Evolutionary conservation across 1,140 invertebrate genomes (phyloP).

Genomic region (Penaeus japonicus): DNA sequence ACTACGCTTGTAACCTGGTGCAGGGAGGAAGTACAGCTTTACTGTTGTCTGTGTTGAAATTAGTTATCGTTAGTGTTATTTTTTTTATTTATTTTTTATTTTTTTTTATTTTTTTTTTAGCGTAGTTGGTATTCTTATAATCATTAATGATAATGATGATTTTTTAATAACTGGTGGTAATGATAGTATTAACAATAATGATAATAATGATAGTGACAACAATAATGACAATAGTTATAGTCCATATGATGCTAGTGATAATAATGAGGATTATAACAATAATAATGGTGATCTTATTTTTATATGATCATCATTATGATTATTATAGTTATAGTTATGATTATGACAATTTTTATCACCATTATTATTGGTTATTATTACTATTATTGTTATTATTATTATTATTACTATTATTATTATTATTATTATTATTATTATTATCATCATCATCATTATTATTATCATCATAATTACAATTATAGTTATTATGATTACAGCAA

Average conservation of each 20-base stretch:
- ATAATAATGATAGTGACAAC: not conserved
- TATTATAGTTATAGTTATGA: not conserved
- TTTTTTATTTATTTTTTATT: no score
- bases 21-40: no score
- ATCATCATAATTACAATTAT: conserved; percentile 14
- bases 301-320: not conserved
- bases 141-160: no score
- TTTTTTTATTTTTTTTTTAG: no score
- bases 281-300: no score
- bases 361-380: conserved; percentile 26
- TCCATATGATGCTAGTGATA: not conserved
- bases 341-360: not conserved
- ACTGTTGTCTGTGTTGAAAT: no score
- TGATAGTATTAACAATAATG: not conserved
- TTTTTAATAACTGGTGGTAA: not conserved
- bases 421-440: conserved; percentile 16
- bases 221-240: not conserved
- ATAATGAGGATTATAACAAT: no score
- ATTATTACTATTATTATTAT: conserved; percentile 28
- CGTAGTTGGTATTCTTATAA: no score
- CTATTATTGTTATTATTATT: conserved; percentile 29
- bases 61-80: no score
- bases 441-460: conserved; percentile 10
- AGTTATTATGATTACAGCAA: not conserved
- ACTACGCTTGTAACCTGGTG: no score